Percentiles rank a stretch among this genome's conserved stretches.
phyloP scores from a whole-genome alignment of 2,888 invertebrate genomes.

The Aspidiotus destructor region DNA sequence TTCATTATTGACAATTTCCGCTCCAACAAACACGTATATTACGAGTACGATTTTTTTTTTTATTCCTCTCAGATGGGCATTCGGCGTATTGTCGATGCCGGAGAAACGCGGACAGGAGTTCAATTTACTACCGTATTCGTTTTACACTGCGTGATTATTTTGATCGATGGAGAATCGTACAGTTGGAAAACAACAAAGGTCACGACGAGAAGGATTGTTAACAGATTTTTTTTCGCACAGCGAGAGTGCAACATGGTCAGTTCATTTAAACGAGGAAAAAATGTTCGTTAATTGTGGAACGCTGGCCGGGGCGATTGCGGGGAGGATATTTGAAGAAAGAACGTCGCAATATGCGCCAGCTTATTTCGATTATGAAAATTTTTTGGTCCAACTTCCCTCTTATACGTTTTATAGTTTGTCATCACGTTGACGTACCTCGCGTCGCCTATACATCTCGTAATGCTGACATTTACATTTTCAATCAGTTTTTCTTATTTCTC shows the following conservation, averaged over 20 bases:
- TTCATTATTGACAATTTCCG: conserved; percentile 34
- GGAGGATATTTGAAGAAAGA: not conserved
- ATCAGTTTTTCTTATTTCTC: conserved; percentile 14
- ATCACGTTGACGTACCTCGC: conserved; percentile 3
- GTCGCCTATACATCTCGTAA: conserved; percentile 9
- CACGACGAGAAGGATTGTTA: not conserved
- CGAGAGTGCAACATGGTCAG: not conserved
- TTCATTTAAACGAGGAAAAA: not conserved
- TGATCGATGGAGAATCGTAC: not conserved
- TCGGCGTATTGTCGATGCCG: too few species aligned
- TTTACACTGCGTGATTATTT: conserved; percentile 1
- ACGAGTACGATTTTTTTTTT: conserved; percentile 13
- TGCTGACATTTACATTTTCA: conserved; percentile 31
- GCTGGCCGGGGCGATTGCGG: not conserved
- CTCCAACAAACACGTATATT: conserved; percentile 27
- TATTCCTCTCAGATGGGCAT: not conserved
- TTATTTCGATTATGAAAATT: conserved; percentile 13
- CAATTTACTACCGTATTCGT: not conserved
- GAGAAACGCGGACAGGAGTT: conserved; percentile 6
- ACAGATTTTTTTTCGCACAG: not conserved
- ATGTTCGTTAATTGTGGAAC: not conserved
- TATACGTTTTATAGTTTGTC: conserved; percentile 16
- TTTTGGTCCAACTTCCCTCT: conserved; percentile 19
- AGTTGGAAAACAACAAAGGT: not conserved
- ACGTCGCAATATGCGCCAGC: not conserved